Evolutionary conservation across 2,888 invertebrate genomes (phyloP), one percentile per base, ranked within the genome.

Genomic region (Nymphalis c-album): DNA sequence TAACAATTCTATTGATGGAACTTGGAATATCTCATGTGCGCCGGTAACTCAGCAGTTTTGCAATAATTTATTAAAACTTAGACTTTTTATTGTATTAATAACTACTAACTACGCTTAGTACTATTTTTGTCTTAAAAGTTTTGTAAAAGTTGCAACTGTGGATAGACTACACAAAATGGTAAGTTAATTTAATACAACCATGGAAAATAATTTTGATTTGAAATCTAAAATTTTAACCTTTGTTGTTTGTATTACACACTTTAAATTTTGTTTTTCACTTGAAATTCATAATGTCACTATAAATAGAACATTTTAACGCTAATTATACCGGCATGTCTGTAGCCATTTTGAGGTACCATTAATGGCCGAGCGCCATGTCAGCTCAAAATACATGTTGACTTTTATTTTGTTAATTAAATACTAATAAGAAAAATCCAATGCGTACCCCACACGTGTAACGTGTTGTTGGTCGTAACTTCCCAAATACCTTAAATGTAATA

Each of bases 291-390:
- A 51, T 18, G 40, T 17, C 35, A 35, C 51, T 26, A 45, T 50
- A 17, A 62, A 64, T 50, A 47, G 26, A 31, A 46, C 26, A 26
- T 16, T 55, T 10, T 61, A 48, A 47, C 60, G 57, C 65, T 64
- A 71, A 65, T 69, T 64, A 75, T 62, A 68, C 87, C 87, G 88
- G 87, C 83, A 83, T 84, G 82, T 79, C 80, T 81, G 85, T 80
- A 85, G 91, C 90, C 91, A 90, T 90, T 83, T 91, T 91, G 88
- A 82, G 78, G 76, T 73, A 71, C 70, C 59, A 35, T 75, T 78
- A 80, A 80, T 88, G 86, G 86, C 85, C 83, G 85, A 84, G 81
- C 85, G 88, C 90, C 90, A 90, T 89, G 88, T 90, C 88, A 76
- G 69, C 73, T 73, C 64, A 50, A 80, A 40, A 84, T 85, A 85